phyloP scores from a whole-genome alignment of 1,140 invertebrate species.

The Drosophila ogumai region DNA sequence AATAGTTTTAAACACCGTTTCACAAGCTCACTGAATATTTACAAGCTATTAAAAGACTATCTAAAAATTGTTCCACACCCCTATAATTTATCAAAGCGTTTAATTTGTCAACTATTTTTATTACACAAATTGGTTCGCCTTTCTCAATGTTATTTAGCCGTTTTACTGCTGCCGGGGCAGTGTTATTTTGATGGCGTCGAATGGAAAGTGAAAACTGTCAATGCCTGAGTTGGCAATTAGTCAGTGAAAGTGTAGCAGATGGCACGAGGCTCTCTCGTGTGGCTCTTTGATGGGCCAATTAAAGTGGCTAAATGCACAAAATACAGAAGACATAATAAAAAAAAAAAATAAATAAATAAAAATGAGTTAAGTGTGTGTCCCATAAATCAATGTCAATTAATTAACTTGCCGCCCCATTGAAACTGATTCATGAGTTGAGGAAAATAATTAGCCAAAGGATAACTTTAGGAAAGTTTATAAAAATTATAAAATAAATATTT shows the following conservation, averaged over 20 bases:
- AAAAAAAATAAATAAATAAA: constrained; percentile 32
- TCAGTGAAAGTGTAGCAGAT: constrained; percentile 69
- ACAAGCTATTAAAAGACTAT: constrained; percentile 1
- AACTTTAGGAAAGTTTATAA: not conserved
- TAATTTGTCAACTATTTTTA: constrained; percentile 44
- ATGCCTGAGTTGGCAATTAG: constrained; percentile 63
- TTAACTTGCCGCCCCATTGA: constrained; percentile 41
- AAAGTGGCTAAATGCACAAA: constrained; percentile 50
- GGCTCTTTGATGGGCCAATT: constrained; percentile 39
- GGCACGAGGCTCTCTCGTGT: constrained; percentile 24
- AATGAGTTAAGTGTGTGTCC: constrained; percentile 43
- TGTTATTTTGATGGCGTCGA: constrained; percentile 40
- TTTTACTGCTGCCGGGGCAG: constrained; percentile 4
- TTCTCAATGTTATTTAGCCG: constrained; percentile 22
- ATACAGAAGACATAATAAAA: constrained; percentile 43
- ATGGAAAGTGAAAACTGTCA: constrained; percentile 74
- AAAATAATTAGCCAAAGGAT: constrained; percentile 21
- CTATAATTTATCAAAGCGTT: not conserved
- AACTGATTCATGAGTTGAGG: constrained; percentile 45
- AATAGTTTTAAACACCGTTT: not conserved
- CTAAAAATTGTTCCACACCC: constrained; percentile 10
- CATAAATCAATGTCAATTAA: constrained; percentile 69
- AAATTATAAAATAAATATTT: not conserved
- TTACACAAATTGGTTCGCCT: constrained; percentile 41
- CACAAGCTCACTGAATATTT: constrained; percentile 8